These are phyloP conservation scores for Gymnoscelis rufifasciata DNA, from an alignment of 2,888 invertebrate species.

Conservation along the genomic window DNA sequence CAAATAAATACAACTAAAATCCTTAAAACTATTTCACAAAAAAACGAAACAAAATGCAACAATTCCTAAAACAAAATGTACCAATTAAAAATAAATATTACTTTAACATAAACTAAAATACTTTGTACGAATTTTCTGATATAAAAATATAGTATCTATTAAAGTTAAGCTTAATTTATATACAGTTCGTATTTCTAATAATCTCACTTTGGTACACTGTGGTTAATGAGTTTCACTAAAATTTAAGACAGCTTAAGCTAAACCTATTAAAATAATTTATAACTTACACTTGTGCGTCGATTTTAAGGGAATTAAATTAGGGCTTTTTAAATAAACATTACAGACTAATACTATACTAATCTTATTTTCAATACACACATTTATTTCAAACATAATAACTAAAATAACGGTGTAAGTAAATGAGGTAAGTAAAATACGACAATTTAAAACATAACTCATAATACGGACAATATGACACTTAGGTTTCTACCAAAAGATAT, in stretches of 20 bases:
- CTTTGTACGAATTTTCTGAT: conserved; percentile 64
- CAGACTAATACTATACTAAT: neutral
- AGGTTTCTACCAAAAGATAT: too few relatives aligned
- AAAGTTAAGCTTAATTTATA: conserved; percentile 36
- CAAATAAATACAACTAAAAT: conserved; percentile 72
- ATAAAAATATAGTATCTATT: conserved; percentile 25
- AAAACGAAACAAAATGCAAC: conserved; percentile 74
- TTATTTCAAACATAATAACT: neutral
- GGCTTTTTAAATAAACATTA: conserved; percentile 5
- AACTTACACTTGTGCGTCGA: conserved; percentile 15
- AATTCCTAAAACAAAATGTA: conserved; percentile 51
- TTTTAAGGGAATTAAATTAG: conserved; percentile 8
- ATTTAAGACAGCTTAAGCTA: conserved; percentile 12
- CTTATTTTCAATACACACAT: neutral
- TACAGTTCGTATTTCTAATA: conserved; percentile 67
- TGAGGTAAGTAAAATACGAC: neutral
- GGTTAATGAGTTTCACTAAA: conserved; percentile 62
- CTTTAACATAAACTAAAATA: conserved; percentile 54
- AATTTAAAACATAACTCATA: too few relatives aligned
- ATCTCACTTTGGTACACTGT: conserved; percentile 81
- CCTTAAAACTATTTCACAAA: conserved; percentile 62
- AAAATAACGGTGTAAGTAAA: neutral
- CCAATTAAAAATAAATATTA: conserved; percentile 57
- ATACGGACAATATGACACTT: too few relatives aligned
- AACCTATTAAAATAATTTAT: conserved; percentile 15